A percentile compares a stretch with the other conserved stretches of the same genome.
phyloP scores from a whole-genome alignment of 92 coral and sea anemone genomes.

The Heteractis magnifica region DNA sequence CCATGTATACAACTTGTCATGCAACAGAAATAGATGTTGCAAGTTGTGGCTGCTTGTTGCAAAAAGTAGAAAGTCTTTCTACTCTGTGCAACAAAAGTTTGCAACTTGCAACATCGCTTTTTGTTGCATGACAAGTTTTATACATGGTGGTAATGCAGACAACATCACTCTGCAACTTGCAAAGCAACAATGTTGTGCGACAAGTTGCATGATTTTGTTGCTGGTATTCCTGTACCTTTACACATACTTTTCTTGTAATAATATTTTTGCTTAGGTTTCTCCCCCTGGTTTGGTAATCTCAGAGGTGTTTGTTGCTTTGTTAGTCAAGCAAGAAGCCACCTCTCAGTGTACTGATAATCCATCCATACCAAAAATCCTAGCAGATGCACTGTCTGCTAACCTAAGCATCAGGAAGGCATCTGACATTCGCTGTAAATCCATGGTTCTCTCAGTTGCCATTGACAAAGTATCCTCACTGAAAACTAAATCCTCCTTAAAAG shows the following conservation, averaged over 20 bases:
- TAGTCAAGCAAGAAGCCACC: constrained; percentile 45
- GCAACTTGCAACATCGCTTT: no score
- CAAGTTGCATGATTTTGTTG: no score
- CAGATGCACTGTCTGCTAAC: constrained; percentile 74
- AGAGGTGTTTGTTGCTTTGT: constrained; percentile 70
- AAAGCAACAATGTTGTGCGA: no score
- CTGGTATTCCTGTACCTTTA: background rate
- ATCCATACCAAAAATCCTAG: constrained; percentile 44
- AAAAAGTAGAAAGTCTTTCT: no score
- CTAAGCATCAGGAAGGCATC: constrained; percentile 81
- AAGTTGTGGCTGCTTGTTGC: no score
- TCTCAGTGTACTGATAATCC: constrained; percentile 19
- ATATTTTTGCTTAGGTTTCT: constrained; percentile 59
- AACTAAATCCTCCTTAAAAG: constrained; percentile 48
- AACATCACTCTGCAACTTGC: no score
- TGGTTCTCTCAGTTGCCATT: constrained; percentile 44
- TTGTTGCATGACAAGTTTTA: no score
- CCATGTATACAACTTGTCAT: no score
- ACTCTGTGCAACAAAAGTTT: no score
- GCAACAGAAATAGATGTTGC: no score
- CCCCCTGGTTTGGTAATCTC: constrained; percentile 89
- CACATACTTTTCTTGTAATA: background rate
- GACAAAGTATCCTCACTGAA: constrained; percentile 32
- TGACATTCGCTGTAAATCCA: constrained; percentile 74
- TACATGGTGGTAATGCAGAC: no score